Conservation (phyloP, 2,888 invertebrate species). For the Furcula furcula region DNA sequence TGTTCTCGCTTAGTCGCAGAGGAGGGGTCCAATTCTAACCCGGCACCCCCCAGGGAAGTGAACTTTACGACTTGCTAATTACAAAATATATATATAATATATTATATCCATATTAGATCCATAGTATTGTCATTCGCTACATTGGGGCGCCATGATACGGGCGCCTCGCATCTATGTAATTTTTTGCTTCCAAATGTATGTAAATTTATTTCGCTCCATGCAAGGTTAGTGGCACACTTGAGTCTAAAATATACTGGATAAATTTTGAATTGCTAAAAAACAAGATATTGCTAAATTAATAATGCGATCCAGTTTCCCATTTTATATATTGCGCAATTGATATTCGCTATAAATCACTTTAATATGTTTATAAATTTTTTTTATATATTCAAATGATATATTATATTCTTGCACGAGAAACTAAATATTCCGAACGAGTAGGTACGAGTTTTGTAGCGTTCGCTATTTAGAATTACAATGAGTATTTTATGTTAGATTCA, state of each 20-base stretch:
- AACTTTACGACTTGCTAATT: slow-evolving; percentile 30
- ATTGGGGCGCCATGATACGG: slow-evolving; percentile 34
- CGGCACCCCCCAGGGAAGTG: slow-evolving; percentile 23
- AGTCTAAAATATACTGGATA: slow-evolving; percentile 54
- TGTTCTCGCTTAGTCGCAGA: no score
- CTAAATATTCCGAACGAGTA: slow-evolving; percentile 47
- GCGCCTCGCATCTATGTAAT: slow-evolving; percentile 27
- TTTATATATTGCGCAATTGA: slow-evolving; percentile 41
- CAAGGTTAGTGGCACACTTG: slow-evolving; percentile 77
- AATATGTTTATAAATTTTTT: slow-evolving; percentile 17
- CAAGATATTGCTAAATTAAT: slow-evolving; percentile 56
- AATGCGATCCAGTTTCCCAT: slow-evolving; percentile 56
- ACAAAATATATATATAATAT: slow-evolving; percentile 3
- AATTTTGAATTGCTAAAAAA: slow-evolving; percentile 61
- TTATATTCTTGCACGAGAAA: slow-evolving; percentile 22
- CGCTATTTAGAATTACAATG: slow-evolving; percentile 52
- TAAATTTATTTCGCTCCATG: slow-evolving; percentile 60
- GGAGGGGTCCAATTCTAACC: no score
- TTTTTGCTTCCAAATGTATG: slow-evolving; percentile 62
- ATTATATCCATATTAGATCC: slow-evolving; percentile 6
- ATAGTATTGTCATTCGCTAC: slow-evolving; percentile 5
- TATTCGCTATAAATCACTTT: slow-evolving; percentile 45
- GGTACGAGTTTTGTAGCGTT: slow-evolving; percentile 34
- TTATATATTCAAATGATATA: slow-evolving; percentile 33
- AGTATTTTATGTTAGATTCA: slow-evolving; percentile 38